Evolutionary conservation across 2,888 invertebrate genomes (phyloP), one percentile per base, ranked within the genome.

Genomic region (Epinotia ramella): DNA sequence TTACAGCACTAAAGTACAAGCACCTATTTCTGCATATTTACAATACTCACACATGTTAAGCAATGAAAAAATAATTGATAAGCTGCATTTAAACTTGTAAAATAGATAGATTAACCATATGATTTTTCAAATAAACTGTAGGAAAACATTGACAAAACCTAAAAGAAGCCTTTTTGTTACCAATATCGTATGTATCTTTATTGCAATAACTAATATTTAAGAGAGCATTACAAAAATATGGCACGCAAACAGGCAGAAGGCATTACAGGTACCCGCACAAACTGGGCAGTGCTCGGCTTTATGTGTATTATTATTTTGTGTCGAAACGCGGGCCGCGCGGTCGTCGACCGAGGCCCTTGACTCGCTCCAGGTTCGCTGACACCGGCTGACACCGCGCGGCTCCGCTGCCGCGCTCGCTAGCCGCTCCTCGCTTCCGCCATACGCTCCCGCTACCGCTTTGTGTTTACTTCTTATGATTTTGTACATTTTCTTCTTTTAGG

Each of bases 271-370:
- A 76, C 66, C 66, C 62, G 76, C 62, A 62, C n/a, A 59, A 70
- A 76, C 72, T 67, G 76, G 76, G 66, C 72, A 76, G 76, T 76
- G 69, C 74, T 64, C 82, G 85, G 85, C 84, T 80, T 79, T 89
- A 88, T 84, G 83, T 86, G 86, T 86, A 86, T 77, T 77, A 73
- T 77, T 77, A 77, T 77, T 67, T 69, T 66, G 69, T 89, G 87
- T 88, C 87, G 87, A 86, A 88, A 84, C 88, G 85, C 87, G 86
- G 87, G 85, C 88, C 86, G 74, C 74, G 86, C 93, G 93, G 93
- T 92, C 94, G 91, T 89, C 93, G 93, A 92, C 94, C 94, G 92
- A 84, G 94, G 93, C 94, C 94, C 93, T 94, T 93, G 93, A 93
- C 93, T 93, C 83, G 89, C 84, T 86, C 87, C 84, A 79, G 89